These are phyloP conservation scores for Paedocypris sp. DNA, from an alignment of 2,113 vertebrate genomes.

Conservation along the genomic window DNA sequence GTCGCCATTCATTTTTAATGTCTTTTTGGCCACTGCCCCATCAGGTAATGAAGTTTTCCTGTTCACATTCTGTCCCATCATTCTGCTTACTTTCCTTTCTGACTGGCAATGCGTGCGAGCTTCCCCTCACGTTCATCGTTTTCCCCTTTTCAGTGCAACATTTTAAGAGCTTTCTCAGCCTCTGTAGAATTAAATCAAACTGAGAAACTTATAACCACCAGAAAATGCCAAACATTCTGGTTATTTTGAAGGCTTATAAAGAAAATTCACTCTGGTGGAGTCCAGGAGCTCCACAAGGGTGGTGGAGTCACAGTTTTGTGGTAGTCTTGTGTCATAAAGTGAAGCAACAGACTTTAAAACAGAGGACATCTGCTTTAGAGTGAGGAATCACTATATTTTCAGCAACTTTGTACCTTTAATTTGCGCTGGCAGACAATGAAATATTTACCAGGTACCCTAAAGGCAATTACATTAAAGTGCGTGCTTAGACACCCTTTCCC, in stretches of 20 bases:
- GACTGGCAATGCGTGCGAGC: background rate
- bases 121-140: background rate
- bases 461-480: conserved; percentile 90
- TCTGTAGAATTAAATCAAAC: conserved; percentile 1
- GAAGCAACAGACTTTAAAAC: background rate
- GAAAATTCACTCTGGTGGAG: too few species aligned
- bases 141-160: background rate
- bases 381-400: conserved; percentile 39
- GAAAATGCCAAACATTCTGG: too few species aligned
- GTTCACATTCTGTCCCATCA: conserved; percentile 7
- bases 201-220: background rate
- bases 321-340: too few species aligned
- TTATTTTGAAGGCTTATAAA: too few species aligned
- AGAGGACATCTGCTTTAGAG: conserved; percentile 15
- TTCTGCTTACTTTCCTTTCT: background rate
- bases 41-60: conserved; percentile 28
- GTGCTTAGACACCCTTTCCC: conserved; percentile 81
- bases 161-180: background rate
- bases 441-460: conserved; percentile 83
- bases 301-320: too few species aligned
- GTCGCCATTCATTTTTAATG: conserved; percentile 45
- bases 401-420: conserved; percentile 65
- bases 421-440: conserved; percentile 81
- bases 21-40: conserved; percentile 23
- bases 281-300: too few species aligned